A percentile compares a stretch with the other conserved stretches of the same genome.
Conservation (phyloP, 2,113 vertebrate species). For the Donacobius atricapilla region DNA sequence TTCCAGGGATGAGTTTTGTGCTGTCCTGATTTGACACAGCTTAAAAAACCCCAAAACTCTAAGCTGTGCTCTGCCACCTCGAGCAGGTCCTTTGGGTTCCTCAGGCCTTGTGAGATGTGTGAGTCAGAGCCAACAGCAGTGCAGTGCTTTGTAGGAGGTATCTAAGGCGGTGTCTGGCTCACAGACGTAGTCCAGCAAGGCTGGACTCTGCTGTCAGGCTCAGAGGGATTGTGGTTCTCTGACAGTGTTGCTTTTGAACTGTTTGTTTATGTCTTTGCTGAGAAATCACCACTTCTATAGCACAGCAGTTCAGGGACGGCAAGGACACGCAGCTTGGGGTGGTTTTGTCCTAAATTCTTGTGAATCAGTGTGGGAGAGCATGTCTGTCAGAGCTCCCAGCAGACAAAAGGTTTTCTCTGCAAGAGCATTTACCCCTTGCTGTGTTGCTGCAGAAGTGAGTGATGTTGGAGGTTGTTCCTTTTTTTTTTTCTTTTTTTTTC, state of each 20-base stretch:
- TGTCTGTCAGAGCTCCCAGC: background rate
- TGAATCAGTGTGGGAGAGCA: background rate
- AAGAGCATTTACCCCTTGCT: background rate
- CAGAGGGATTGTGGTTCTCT: background rate
- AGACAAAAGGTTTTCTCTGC: background rate
- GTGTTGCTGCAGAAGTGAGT: background rate
- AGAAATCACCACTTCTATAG: background rate
- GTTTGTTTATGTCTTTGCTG: background rate
- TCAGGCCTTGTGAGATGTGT: background rate
- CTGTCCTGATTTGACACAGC: background rate
- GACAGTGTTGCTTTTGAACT: background rate
- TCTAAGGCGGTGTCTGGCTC: background rate
- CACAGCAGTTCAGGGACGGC: background rate
- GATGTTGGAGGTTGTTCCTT: background rate
- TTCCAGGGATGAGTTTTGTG: background rate
- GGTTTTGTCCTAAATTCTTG: background rate
- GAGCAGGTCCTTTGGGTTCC: background rate
- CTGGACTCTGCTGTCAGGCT: background rate
- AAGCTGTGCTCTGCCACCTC: background rate
- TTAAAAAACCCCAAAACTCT: background rate
- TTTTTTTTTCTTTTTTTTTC: background rate
- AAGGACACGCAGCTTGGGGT: background rate
- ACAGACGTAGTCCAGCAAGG: background rate
- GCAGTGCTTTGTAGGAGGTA: background rate
- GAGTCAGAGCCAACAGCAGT: background rate